Conservation (phyloP, 2,888 invertebrate genomes). For the Orgyia antiqua region DNA sequence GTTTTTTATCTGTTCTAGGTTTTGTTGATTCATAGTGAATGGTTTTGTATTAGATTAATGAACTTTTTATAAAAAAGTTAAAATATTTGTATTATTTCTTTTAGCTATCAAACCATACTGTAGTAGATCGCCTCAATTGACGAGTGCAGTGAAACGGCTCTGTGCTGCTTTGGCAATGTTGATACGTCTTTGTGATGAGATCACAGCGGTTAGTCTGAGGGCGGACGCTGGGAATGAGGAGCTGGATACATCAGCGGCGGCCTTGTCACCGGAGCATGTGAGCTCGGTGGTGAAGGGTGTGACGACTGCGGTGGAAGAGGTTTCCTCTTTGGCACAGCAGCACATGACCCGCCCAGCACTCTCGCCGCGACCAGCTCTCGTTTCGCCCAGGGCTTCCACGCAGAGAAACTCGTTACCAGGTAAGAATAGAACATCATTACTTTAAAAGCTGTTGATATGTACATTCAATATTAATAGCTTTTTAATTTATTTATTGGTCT, state of each 20-base stretch:
- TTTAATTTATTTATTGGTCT: too few relatives aligned
- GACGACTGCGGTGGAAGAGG: slow-evolving; percentile 62
- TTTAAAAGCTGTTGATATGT: slow-evolving; percentile 7
- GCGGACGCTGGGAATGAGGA: slow-evolving; percentile 67
- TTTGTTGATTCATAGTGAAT: not conserved
- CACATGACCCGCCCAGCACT: slow-evolving; percentile 83
- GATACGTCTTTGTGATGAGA: slow-evolving; percentile 93
- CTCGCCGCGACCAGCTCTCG: slow-evolving; percentile 63
- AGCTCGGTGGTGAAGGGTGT: slow-evolving; percentile 61
- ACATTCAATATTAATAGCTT: too few relatives aligned
- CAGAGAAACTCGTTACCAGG: slow-evolving; percentile 73
- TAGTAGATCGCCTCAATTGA: slow-evolving; percentile 81
- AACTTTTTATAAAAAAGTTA: not conserved
- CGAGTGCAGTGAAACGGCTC: slow-evolving; percentile 90
- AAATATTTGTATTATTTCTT: too few relatives aligned
- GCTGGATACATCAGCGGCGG: slow-evolving; percentile 50
- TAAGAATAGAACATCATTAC: slow-evolving; percentile 20
- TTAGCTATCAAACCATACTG: slow-evolving; percentile 76
- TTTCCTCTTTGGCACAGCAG: slow-evolving; percentile 87
- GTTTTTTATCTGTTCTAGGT: slow-evolving; percentile 2
- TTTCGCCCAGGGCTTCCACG: slow-evolving; percentile 67
- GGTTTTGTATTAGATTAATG: too few relatives aligned
- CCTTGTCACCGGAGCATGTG: slow-evolving; percentile 61
- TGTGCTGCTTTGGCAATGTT: slow-evolving; percentile 92
- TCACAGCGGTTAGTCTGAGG: slow-evolving; percentile 85